A percentile compares a stretch with the other conserved stretches of the same genome.
Evolutionary conservation across 2,113 vertebrate species (phyloP).

Genomic region (Crocuta crocuta): DNA sequence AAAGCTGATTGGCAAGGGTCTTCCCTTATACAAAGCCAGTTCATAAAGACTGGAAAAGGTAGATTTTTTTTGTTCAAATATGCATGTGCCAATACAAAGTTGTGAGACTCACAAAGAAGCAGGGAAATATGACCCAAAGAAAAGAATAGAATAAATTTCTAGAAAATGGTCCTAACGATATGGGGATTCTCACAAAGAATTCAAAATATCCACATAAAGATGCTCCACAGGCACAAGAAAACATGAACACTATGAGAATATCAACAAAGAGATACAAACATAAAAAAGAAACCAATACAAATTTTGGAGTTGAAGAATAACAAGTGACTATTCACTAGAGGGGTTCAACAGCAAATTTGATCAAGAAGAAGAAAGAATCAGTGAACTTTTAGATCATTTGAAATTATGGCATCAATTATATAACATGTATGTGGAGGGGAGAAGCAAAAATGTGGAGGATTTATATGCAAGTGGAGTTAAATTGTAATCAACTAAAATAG

Average conservation of each 20-base stretch:
- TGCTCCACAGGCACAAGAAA: background rate
- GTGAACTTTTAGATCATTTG: background rate
- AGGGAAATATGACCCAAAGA: background rate
- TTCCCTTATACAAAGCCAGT: background rate
- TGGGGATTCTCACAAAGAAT: background rate
- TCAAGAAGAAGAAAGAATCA: background rate
- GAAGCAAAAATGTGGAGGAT: background rate
- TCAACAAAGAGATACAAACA: background rate
- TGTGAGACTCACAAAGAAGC: background rate
- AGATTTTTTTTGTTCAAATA: background rate
- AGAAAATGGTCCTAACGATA: background rate
- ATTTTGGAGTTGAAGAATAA: background rate
- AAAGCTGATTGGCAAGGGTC: background rate
- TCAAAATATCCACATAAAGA: background rate
- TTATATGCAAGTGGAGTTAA: slow-evolving; percentile 6
- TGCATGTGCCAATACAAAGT: background rate
- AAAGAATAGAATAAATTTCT: background rate
- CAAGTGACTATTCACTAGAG: background rate
- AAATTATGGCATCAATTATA: background rate
- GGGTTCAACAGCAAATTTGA: background rate
- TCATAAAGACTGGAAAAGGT: background rate
- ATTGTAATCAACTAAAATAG: background rate
- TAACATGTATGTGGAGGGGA: background rate
- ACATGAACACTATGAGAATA: background rate
- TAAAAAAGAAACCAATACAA: background rate